Percentiles rank a stretch among this genome's conserved stretches.
Conservation (phyloP, 2,797 vertebrate genomes). For the Erethizon dorsatum region DNA sequence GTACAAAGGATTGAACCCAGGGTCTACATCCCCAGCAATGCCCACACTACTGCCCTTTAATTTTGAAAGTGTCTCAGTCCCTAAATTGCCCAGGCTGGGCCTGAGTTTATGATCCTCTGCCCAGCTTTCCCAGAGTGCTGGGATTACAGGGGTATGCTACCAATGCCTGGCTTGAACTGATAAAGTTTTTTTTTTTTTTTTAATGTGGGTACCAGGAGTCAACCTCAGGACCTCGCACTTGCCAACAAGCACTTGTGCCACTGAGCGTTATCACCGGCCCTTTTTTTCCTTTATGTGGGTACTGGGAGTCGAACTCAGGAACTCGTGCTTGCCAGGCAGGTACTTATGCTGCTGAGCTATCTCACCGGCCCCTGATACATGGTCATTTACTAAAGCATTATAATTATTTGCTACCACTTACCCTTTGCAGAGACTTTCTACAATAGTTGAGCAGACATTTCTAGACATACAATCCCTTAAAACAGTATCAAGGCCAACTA, state of each 20-base stretch:
- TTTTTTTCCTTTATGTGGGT: too few species aligned
- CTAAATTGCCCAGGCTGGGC: background rate
- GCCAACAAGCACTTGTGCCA: too few species aligned
- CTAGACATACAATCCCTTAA: background rate
- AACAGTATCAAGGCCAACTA: conserved; percentile 18
- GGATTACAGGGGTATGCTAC: background rate
- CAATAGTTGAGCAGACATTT: background rate
- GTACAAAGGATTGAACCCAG: background rate
- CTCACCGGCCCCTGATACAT: background rate
- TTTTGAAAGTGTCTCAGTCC: background rate
- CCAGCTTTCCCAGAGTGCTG: background rate
- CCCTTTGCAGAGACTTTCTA: background rate
- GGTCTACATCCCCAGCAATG: background rate
- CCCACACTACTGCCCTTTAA: background rate
- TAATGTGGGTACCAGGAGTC: too few species aligned
- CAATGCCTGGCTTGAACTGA: background rate
- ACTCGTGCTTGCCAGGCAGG: too few species aligned
- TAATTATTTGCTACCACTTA: background rate
- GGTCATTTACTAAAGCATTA: background rate
- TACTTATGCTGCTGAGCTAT: too few species aligned
- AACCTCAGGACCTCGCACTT: too few species aligned
- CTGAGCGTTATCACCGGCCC: too few species aligned
- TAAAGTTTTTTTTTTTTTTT: background rate
- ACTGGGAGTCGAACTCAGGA: too few species aligned
- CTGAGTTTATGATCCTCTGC: background rate